Evolutionary conservation across 30 jellyfish, hydroid and myxozoan genomes (phyloP), one percentile per base, ranked within the genome.

Genomic region (Hydractinia symbiolongicarpus): DNA sequence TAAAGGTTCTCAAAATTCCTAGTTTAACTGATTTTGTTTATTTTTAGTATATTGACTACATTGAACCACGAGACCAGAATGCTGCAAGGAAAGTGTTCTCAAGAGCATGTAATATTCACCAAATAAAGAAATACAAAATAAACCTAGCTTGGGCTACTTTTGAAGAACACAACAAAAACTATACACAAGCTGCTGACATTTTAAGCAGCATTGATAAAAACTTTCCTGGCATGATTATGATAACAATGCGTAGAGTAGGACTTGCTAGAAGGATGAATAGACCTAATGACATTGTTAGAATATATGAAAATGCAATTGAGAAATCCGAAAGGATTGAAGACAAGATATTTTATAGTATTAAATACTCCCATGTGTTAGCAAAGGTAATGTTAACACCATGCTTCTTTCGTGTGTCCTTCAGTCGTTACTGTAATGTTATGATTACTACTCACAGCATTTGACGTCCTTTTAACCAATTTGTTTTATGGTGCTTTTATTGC

Each of bases 61-160:
- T 88, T 79, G 96, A 87, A 77, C 88, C 70, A 53, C 58, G 66
- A 67, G 81, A 81, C 11, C 44, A 54, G 5, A 81, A 62, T 15
- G 50, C 67, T 1, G 81, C 94, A n/a, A 86, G 86, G 49, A 62
- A 60, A 53, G 86, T 81, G 9, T 93, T 81, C 79, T 81, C 20
- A 53, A 85, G 98, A 14, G 98, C 98, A 8, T 93, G 98, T 76
- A 87, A 86, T 52, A 78, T 93, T 53, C 98, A 93, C 61, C 81
- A 83, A 30, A 51, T 79, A 4, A 93, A 87, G 79, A 88, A 93
- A 66, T 88, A 88, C 9, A 83, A 86, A 71, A 83, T 93, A 58
- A 76, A 79, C 54, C 73, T 93, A 64, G 82, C 73, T 60, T 93
- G 98, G 98, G 95, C 96, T 30, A 95, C 88, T 9, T 93, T 93